Evolutionary conservation across 2,797 vertebrate genomes (phyloP).

Genomic region (Erpetoichthys calabaricus): DNA sequence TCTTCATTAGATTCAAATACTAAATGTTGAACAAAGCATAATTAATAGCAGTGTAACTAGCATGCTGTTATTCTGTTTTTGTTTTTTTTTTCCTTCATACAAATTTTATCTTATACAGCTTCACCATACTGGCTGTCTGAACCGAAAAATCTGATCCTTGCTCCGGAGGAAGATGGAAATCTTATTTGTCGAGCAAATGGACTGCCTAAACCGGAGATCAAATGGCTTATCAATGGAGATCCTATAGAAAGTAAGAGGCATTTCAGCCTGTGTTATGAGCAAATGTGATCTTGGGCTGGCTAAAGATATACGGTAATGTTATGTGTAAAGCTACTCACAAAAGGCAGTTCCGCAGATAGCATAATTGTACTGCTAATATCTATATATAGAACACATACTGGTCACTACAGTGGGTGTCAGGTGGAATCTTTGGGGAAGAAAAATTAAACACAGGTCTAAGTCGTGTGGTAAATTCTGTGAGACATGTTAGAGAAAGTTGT

Average conservation of each 20-base stretch:
- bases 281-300: not conserved
- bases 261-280: not conserved
- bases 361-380: no score
- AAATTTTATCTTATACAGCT: constrained; percentile 41
- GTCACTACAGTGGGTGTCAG: no score
- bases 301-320: not conserved
- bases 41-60: not conserved
- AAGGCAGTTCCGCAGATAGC: no score
- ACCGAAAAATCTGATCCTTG: constrained; percentile 77
- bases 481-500: no score
- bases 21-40: not conserved
- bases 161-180: constrained; percentile 75
- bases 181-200: constrained; percentile 84
- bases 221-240: constrained; percentile 82
- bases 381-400: no score
- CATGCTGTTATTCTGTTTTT: no score
- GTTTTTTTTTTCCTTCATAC: no score
- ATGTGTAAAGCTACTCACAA: no score
- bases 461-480: no score
- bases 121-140: constrained; percentile 91
- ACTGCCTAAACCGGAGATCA: constrained; percentile 79
- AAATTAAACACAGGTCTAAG: no score
- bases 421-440: no score
- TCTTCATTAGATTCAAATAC: not conserved
- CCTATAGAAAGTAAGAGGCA: constrained; percentile 62